Conservation (phyloP, 2,113 vertebrate species). For the Indicator indicator region DNA sequence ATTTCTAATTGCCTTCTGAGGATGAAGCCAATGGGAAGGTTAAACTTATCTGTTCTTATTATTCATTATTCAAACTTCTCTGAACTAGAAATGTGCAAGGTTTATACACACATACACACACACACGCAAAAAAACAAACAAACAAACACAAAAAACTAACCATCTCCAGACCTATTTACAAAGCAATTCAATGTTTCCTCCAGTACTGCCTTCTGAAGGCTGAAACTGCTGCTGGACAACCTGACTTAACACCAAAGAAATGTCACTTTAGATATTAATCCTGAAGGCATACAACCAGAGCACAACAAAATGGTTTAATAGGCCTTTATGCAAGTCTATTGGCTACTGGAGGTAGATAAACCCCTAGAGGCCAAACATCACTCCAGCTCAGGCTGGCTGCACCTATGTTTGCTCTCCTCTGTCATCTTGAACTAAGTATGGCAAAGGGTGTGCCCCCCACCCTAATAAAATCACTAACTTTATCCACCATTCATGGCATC, state of each 20-base stretch:
- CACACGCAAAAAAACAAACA: background rate
- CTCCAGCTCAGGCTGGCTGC: background rate
- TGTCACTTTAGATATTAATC: background rate
- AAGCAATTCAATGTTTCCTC: background rate
- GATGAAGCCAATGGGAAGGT: background rate
- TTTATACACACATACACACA: background rate
- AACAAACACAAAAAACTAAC: background rate
- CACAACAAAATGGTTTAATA: background rate
- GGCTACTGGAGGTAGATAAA: background rate
- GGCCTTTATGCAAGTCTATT: background rate
- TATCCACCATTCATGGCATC: rapidly evolving
- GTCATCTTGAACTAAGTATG: background rate
- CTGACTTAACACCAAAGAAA: background rate
- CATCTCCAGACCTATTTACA: background rate
- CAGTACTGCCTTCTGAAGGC: background rate
- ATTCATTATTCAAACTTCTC: background rate
- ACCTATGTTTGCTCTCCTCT: background rate
- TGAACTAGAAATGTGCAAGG: background rate
- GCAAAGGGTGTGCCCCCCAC: background rate
- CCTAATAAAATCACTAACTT: background rate
- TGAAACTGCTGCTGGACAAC: background rate
- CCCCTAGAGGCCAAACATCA: background rate
- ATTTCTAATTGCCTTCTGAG: slow-evolving; percentile 25
- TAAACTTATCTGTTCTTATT: background rate
- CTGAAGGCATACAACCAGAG: background rate